A percentile compares a stretch with the other conserved stretches of the same genome.
Evolutionary conservation across 2,797 vertebrate genomes (phyloP).

Genomic region (Denticeps clupeoides): DNA sequence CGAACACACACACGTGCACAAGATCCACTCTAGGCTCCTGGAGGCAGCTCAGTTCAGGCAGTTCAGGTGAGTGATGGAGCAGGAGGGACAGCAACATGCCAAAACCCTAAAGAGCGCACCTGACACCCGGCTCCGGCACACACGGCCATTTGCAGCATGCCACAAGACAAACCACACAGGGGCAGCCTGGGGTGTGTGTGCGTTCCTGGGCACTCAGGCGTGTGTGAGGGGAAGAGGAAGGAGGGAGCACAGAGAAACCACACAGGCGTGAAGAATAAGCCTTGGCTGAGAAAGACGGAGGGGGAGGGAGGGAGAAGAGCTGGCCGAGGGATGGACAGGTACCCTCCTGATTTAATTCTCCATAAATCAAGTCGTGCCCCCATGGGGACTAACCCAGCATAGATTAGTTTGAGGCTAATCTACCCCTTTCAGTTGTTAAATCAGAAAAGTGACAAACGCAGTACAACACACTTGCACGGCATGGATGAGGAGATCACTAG

Average conservation of each 20-base stretch:
- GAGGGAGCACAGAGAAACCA: not conserved
- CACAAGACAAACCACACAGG: too few relatives aligned
- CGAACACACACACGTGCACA: too few relatives aligned
- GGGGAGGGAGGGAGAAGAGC: not conserved
- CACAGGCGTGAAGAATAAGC: not conserved
- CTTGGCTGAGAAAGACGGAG: slow-evolving; percentile 1
- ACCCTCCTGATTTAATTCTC: slow-evolving; percentile 10
- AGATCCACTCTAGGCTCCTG: too few relatives aligned
- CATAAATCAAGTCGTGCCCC: slow-evolving; percentile 7
- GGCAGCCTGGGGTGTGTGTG: too few relatives aligned
- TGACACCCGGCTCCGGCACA: too few relatives aligned
- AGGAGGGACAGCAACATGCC: not conserved
- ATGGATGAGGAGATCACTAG: slow-evolving; percentile 48
- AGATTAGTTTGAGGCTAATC: not conserved
- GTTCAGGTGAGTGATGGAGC: not conserved
- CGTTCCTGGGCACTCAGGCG: not conserved
- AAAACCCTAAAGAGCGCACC: not conserved
- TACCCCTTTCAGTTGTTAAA: slow-evolving; percentile 8
- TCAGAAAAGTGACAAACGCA: not conserved
- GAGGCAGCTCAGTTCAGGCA: not conserved
- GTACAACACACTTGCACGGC: slow-evolving; percentile 7
- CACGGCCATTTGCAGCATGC: too few relatives aligned
- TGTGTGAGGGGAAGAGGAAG: not conserved
- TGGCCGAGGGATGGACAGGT: not conserved
- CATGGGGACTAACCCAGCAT: slow-evolving; percentile 1